Evolutionary conservation across 1,140 invertebrate species (phyloP), one percentile per base, ranked within the genome.

Genomic region (Drosophila triauraria): DNA sequence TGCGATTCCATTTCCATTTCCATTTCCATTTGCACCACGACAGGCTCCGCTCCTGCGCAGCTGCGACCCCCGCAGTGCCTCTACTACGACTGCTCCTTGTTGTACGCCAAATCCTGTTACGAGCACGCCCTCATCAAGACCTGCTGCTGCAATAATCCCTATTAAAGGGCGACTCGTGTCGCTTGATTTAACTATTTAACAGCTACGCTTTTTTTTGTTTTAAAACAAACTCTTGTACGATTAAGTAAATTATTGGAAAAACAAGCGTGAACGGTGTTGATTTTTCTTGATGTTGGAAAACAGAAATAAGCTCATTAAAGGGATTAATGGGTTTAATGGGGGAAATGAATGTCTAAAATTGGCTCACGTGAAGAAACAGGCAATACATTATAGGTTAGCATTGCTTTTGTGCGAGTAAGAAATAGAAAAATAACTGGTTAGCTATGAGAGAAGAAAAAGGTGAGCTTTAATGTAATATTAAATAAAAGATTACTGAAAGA

Each of bases 71-170:
- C 93, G 38, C 93, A 95, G 78, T 97, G 96, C 80, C 93, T 94
- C 72, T 95, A 94, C 74, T 94, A 95, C 0, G 95, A 96, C 86
- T 97, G 96, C 87, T 94, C 94, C 72, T 96, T 95, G 91, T 92
- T 97, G 2, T 95, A 96, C 80, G 95, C 96, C 15, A 97, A 96
- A 85, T 94, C 94, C 23, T 97, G 96, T 82, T 91, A 94, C 44
- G 96, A 97, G 82, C 95, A 96, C 79, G 91, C 94, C 61, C 92
- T 96, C 7, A 96, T 97, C 63, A 94, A 95, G 8, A 94, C 94
- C 57, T 97, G 96, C 83, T 97, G 96, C 91, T 97, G 96, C 80
- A 95, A 95, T 30, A 95, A 94, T 88, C 86, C 91, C 56, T 91
- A 86, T 76, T 84, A 20, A 62, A 13, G 43, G 6, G 12, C 17